Percentiles rank a stretch among this genome's conserved stretches.
Conservation (phyloP, 2,113 vertebrate species). For the Anoplopoma fimbria region DNA sequence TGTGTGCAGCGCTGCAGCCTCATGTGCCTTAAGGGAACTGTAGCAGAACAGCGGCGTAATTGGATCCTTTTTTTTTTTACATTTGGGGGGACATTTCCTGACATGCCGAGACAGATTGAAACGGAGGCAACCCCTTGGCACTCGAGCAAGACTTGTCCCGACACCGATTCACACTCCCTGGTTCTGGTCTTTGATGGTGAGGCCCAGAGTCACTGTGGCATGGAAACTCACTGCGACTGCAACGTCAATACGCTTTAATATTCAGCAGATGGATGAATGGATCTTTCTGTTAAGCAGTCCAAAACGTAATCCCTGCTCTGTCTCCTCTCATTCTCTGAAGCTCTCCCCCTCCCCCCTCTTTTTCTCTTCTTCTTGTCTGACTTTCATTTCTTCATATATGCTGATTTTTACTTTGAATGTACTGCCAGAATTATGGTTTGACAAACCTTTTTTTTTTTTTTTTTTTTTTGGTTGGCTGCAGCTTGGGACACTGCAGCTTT, state of each 20-base stretch:
- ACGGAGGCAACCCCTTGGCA: constrained; percentile 31
- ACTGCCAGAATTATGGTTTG: neutral
- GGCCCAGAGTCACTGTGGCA: neutral
- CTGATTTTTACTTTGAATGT: neutral
- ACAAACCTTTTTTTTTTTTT: too few relatives aligned
- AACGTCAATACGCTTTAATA: constrained; percentile 27
- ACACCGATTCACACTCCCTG: constrained; percentile 39
- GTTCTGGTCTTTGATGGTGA: constrained; percentile 14
- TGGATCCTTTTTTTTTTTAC: constrained; percentile 35
- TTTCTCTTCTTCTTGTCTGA: neutral
- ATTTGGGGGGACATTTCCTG: constrained; percentile 46
- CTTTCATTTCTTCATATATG: neutral
- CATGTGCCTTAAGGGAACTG: neutral
- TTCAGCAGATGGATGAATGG: constrained; percentile 2
- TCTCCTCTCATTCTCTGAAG: constrained; percentile 2
- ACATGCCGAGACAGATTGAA: constrained; percentile 40
- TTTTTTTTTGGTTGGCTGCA: too few relatives aligned
- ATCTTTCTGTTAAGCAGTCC: constrained; percentile 5
- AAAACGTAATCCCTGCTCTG: neutral
- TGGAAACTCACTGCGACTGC: constrained; percentile 17
- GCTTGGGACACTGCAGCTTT: neutral
- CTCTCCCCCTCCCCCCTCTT: neutral
- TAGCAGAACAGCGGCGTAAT: neutral
- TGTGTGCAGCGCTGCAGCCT: neutral
- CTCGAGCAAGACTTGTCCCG: constrained; percentile 19